Base-by-base conservation (phyloP, 2,888 invertebrate genomes). In the Folsomia manolachei region DNA sequence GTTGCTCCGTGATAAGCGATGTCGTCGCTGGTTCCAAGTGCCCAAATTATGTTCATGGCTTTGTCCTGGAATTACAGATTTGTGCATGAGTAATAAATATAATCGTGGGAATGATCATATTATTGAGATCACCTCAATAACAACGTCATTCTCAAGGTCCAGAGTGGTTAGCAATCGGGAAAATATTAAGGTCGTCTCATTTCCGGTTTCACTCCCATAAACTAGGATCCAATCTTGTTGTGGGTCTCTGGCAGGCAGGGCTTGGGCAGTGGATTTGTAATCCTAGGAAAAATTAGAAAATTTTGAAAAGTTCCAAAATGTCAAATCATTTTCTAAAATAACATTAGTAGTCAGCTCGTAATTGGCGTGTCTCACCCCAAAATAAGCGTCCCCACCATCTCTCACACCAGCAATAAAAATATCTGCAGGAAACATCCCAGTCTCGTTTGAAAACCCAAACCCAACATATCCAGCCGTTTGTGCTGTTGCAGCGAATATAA, bases 151-250 rank as follows among this genome's bases (percentile, higher is more conserved):
- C 9, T 39, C 14, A 39, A 4, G 39, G 26, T 71, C 71, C 51
- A 66, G 66, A 14, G 71, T 71, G 19, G 53, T 19, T 60, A 71
- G 26, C 2, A 67, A 25, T 61, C 71, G 60, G 0, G 52, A 52
- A 27, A 62, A 71, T 25, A 27, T 24, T 4, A 71, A 2, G 51
- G 56, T 51, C 23, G 71, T 71, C 4, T n/a, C 19, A 4, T 56
- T 71, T 14, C 23, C 25, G 19, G 61, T 51, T 67, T 71, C 71
- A 52, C 21, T 24, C 1, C 63, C 71, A 14, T 25, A 27, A 24
- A 71, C 0, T 19, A 71, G 24, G 0, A 14, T 14, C 61, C 61
- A 71, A 52, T 71, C 67, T 62, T 71, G 63, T 1, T 24, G 23
- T 1, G 1, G 25, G 52, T 70, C 70, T 27, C 1, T 2, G 7